Base-by-base conservation (phyloP, 2,113 vertebrate species). In the Carollia perspicillata region DNA sequence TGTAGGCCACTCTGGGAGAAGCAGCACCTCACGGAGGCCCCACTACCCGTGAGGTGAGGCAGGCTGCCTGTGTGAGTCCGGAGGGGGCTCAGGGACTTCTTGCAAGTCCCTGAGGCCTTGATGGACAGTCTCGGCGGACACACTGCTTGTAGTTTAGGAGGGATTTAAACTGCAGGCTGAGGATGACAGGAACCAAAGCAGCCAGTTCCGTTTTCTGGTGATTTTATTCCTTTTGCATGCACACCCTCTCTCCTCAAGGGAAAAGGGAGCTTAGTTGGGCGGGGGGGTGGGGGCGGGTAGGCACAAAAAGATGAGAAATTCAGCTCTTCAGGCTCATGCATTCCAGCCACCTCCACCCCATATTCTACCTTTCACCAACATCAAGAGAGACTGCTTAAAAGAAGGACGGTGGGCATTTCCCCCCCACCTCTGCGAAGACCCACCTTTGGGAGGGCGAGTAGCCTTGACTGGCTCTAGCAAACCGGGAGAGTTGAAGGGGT, bases 381-480 rank as follows among this genome's bases (percentile, higher is more conserved):
- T 47, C 30, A 84, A 79, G 51, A 90, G 81, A 96, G 94, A 26
- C 44, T n/a, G 89, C 84, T 58, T 66, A 28, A 22, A 0, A 28
- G 87, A 90, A 90, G 66, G 93, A 69, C 80, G 53, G 68, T 28
- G 42, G 40, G 95, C 44, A 37, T 72, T 83, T 86, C 84, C 22
- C 94, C 93, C 93, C 88, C 96, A 91, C 95, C 96, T 90, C 93
- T 94, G 90, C 96, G 97, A 92, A 44, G 85, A 55, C 51, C 84
- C 94, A 86, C 96, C 88, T 95, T 83, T 40, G 63, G 96, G 40
- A 53, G 60, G 18, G 89, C 94, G 86, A 74, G 96, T 30, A 72
- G 96, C 97, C 97, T 97, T 97, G 88, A 92, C 94, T 95, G 96
- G 86, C 89, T 97, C 96, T 66, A 74, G 94, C 1, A 4, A 77